Base-by-base conservation (phyloP, 2,113 vertebrate genomes). In the Nothocercus julius region DNA sequence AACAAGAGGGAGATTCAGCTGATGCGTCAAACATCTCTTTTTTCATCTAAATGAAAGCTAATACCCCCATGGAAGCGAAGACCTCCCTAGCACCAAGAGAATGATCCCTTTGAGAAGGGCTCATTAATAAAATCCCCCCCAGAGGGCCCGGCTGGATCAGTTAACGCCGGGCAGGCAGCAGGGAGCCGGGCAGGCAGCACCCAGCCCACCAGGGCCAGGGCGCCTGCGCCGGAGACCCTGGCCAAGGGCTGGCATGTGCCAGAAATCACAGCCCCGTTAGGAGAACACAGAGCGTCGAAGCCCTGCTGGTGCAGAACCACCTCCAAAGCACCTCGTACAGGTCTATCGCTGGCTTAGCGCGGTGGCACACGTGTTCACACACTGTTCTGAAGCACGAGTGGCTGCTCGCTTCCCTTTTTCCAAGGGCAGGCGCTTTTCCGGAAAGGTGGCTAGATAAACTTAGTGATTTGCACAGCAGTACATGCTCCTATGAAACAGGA, bases 21-120 rank as follows among this genome's bases (percentile, higher is more conserved):
- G 78, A 77, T 40, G 84, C 36, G 40, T 77, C 34, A 38, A 45
- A 27, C 72, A 88, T 89, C 90, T 96, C 95, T 91, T 95, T 95
- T 84, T 84, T 90, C 90, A 94, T 78, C 75, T 79, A 83, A 92
- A 96, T 44, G 96, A 93, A 97, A 96, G 85, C 72, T 64, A 96
- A 95, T 95, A 90, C 90, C 86, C 87, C 92, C 86, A 87, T 51
- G 94, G 97, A 97, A 96, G 97, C 92, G 96, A 96, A 96, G 94
- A 76, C 95, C 94, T 93, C 92, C 89, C 92, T 78, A 92, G 90
- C 86, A 66, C 75, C 73, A 92, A 92, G 95, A 92, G 97, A 92
- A 38, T 94, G 85, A 92, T 91, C 79, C 94, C 90, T 96, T 93
- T 90, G 92, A 96, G 92, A 90, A 95, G 93, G 92, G 94, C 93